Evolutionary conservation across 2,888 invertebrate species (phyloP).

Genomic region (Parnassius orleans): DNA sequence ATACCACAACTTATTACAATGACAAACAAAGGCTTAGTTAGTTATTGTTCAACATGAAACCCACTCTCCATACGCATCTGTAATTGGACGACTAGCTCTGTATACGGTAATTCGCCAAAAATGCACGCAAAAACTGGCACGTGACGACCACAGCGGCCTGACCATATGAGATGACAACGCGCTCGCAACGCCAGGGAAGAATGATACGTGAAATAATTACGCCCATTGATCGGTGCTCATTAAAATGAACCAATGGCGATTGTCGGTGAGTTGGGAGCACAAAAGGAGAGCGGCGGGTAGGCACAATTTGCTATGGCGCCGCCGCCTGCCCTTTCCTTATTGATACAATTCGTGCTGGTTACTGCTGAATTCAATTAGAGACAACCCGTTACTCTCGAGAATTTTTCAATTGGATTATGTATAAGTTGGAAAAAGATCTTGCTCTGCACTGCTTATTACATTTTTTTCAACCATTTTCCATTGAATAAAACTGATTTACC

Average conservation of each 20-base stretch:
- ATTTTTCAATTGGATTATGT: conserved; percentile 54
- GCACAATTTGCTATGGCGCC: conserved; percentile 73
- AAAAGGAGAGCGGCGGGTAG: conserved; percentile 61
- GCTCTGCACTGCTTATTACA: conserved; percentile 2
- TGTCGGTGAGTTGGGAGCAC: conserved; percentile 44
- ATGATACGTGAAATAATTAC: conserved; percentile 78
- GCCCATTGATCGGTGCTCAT: conserved; percentile 77
- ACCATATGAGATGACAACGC: conserved; percentile 65
- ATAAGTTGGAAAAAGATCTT: background rate
- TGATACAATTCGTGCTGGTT: conserved; percentile 63
- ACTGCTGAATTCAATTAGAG: conserved; percentile 69
- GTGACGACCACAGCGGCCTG: conserved; percentile 37
- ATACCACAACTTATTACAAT: conserved; percentile 52
- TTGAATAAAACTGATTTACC: too few relatives aligned
- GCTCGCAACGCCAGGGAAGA: conserved; percentile 65
- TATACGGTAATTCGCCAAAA: conserved; percentile 67
- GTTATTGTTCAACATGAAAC: conserved; percentile 56
- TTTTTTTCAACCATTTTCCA: background rate
- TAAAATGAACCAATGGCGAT: conserved; percentile 70
- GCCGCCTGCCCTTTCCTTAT: conserved; percentile 64
- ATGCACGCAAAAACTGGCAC: conserved; percentile 58
- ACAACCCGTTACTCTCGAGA: conserved; percentile 52
- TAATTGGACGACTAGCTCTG: conserved; percentile 60
- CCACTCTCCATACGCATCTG: conserved; percentile 42
- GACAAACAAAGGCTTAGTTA: conserved; percentile 52